Conservation (phyloP, 2,888 invertebrate genomes). For the Cyclophora punctaria region DNA sequence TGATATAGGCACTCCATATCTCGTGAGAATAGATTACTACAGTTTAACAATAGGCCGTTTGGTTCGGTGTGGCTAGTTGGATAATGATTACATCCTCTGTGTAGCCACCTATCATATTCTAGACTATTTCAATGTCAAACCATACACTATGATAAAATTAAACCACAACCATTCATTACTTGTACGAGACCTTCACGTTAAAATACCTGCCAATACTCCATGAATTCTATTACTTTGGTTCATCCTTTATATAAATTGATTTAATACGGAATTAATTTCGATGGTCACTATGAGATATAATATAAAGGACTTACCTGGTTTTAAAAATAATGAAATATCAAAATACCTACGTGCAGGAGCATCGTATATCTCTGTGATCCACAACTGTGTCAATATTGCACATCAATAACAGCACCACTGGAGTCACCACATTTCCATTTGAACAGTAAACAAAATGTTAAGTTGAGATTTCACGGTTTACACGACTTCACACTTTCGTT, state of each 20-base stretch:
- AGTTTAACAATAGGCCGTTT: constrained; percentile 40
- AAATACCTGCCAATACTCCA: too few relatives aligned
- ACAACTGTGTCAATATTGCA: constrained; percentile 34
- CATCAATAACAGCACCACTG: constrained; percentile 44
- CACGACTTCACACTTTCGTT: constrained; percentile 31
- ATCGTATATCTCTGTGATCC: constrained; percentile 21
- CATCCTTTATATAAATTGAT: too few relatives aligned
- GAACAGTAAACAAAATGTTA: constrained; percentile 13
- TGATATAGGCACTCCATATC: constrained; percentile 9
- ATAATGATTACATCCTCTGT: constrained; percentile 54
- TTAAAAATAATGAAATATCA: background rate
- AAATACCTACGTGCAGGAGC: constrained; percentile 16
- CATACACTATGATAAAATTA: background rate
- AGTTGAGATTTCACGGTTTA: constrained; percentile 8
- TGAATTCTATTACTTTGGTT: too few relatives aligned
- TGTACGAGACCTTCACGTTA: too few relatives aligned
- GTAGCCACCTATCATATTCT: constrained; percentile 16
- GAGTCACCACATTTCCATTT: constrained; percentile 54
- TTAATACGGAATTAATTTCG: too few relatives aligned
- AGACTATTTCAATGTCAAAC: constrained; percentile 10
- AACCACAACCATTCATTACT: background rate
- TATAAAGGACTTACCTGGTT: too few relatives aligned
- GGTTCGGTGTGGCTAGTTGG: constrained; percentile 35
- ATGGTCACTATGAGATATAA: too few relatives aligned
- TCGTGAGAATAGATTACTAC: constrained; percentile 44